A percentile compares a stretch with the other conserved stretches of the same genome.
Conservation (phyloP, 2,113 vertebrate species). For the Hydropotes inermis region DNA sequence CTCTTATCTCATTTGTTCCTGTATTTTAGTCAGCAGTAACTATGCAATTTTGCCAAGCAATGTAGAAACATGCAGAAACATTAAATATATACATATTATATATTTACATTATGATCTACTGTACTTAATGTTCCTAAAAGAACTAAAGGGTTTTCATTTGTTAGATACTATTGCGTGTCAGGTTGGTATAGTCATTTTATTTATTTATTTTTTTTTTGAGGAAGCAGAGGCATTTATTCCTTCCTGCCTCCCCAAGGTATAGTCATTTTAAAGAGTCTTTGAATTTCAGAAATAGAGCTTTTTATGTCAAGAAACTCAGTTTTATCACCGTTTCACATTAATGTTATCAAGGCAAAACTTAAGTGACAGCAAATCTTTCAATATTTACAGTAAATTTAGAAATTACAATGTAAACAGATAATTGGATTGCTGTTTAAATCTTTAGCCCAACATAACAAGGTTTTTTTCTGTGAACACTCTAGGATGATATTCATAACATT, state of each 20-base stretch:
- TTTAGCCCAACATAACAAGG: background rate
- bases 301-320: background rate
- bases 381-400: background rate
- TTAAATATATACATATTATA: background rate
- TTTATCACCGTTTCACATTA: background rate
- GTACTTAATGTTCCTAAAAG: background rate
- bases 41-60: background rate
- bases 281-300: background rate
- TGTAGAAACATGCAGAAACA: background rate
- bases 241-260: no score
- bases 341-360: background rate
- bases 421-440: background rate
- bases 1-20: background rate
- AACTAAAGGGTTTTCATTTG: background rate
- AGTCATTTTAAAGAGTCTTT: background rate
- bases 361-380: background rate
- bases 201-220: no score
- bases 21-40: background rate
- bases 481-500: background rate
- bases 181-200: background rate
- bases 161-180: background rate
- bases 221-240: no score
- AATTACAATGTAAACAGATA: background rate
- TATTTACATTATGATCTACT: background rate
- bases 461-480: background rate